Percentiles rank a stretch among this genome's conserved stretches.
phyloP scores from a whole-genome alignment of 2,888 invertebrate genomes.

The Sipunculus nudus region DNA sequence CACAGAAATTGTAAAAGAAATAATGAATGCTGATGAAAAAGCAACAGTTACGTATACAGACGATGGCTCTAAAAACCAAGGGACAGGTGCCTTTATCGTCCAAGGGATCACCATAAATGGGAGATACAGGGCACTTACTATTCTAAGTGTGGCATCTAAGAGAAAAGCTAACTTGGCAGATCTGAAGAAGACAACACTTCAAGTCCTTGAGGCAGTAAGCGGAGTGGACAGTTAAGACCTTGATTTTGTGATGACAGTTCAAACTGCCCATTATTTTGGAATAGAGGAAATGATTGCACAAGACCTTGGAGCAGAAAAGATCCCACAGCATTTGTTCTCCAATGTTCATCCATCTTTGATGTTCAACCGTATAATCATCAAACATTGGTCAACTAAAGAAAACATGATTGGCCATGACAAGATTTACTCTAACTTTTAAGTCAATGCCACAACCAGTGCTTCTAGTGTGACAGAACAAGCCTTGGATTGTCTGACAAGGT shows the following conservation, averaged over 20 bases:
- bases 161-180: conserved; percentile 2
- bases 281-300: background rate
- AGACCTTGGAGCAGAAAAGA: background rate
- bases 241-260: no score
- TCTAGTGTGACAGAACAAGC: background rate
- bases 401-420: conserved; percentile 1
- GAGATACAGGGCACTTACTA: background rate
- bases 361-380: conserved; percentile 6
- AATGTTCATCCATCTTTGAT: conserved; percentile 1
- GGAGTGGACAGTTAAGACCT: background rate
- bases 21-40: conserved; percentile 4
- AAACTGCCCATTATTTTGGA: background rate
- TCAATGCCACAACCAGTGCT: background rate
- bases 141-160: background rate
- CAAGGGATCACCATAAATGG: conserved; percentile 5
- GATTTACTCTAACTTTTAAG: background rate
- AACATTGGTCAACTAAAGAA: background rate
- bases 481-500: background rate
- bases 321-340: conserved; percentile 8
- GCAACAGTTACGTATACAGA: conserved; percentile 5
- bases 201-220: conserved; percentile 5
- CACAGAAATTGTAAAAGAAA: conserved; percentile 2
- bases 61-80: conserved; percentile 7
- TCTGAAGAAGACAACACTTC: background rate
- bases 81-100: background rate